Evolutionary conservation across 1,140 invertebrate species (phyloP), one percentile per base, ranked within the genome.

Genomic region (Stegodyphus mimosarum): DNA sequence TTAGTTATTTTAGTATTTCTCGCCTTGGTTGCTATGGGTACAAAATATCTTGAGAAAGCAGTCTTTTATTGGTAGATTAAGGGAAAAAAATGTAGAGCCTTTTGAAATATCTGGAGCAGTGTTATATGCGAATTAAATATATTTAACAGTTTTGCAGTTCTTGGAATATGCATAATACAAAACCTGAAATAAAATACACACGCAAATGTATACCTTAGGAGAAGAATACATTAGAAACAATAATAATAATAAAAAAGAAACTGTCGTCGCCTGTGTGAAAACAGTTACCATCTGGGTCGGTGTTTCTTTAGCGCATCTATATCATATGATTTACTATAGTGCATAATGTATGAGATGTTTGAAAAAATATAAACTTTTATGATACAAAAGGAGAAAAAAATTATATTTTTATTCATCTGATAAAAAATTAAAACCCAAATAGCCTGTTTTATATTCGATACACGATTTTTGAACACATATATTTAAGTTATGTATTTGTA

Each of bases 1-100:
- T 70, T 70, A 49, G 50, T 64, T 83, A 73, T 53, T 74, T 83
- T 64, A 83, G 69, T 67, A 83, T 73, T 74, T 69, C 53, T 48
- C 60, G 60, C 63, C 51, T 64, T 83, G 48, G 80, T 83, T 74
- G 10, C 49, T 63, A 52, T 13, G 70, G 70, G 5, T 18, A 83
- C 71, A 51, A 52, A 63, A 83, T 74, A 74, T 60, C 53, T 83
- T 53, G 66, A 18, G 64, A 67, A 67, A 67, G 13, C 17, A 60
- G 9, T 60, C 55, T 60, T 60, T 60, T 60, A 9, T 60, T 60
- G 55, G 55, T 60, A 60, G 55, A 60, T 60, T 60, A 60, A 60
- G 15, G 33, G 33, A 60, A 60, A 60, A 7, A 15, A 60, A 60
- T 60, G 9, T 60, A 60, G 55, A 10, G 9, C 5, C 55, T 60